Conservation (phyloP, 2,113 vertebrate species). For the Isurus oxyrinchus region DNA sequence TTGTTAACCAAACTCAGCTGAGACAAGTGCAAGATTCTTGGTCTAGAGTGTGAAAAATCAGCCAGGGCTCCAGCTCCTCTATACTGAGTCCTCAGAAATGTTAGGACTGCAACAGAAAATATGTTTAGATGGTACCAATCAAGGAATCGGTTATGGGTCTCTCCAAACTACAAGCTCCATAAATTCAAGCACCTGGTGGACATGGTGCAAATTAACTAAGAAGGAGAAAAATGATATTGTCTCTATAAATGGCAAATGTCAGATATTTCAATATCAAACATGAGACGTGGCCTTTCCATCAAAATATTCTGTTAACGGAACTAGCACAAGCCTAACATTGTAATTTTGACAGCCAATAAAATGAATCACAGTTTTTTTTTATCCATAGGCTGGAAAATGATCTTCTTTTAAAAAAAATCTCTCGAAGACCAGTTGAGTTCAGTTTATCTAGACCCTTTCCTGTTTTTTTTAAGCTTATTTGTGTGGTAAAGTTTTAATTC, state of each 20-base stretch:
- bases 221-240: neutral
- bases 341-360: neutral
- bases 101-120: neutral
- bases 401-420: neutral
- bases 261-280: neutral
- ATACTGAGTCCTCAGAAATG: neutral
- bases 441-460: neutral
- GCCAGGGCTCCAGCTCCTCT: neutral
- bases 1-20: neutral
- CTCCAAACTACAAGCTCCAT: neutral
- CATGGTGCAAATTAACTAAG: neutral
- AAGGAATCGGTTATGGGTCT: neutral
- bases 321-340: neutral
- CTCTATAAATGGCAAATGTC: neutral
- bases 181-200: neutral
- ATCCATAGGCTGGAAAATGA: conserved; percentile 32
- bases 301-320: neutral
- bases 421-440: conserved; percentile 22
- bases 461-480: neutral
- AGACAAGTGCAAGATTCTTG: neutral
- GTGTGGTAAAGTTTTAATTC: conserved; percentile 28
- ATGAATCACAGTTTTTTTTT: neutral
- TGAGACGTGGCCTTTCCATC: neutral
- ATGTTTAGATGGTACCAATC: neutral
- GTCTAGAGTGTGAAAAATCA: neutral